Percentiles rank a stretch among this genome's conserved stretches.
phyloP scores from a whole-genome alignment of 2,113 vertebrate genomes.

The Psilopsiagon aymara region DNA sequence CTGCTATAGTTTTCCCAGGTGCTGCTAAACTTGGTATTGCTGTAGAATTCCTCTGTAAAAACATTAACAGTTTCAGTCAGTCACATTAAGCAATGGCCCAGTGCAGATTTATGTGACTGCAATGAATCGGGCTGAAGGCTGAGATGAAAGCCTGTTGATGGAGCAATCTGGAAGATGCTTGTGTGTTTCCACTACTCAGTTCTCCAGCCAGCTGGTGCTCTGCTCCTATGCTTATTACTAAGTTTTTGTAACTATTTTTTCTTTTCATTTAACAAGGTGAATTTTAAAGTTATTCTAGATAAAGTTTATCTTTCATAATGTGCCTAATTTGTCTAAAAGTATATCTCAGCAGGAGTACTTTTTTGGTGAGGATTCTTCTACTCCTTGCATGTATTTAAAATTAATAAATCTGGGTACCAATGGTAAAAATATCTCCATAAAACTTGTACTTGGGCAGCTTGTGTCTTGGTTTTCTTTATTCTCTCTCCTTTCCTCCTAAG shows the following conservation, averaged over 20 bases:
- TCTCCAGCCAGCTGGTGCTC: not conserved
- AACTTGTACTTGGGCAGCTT: not conserved
- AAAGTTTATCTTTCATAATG: not conserved
- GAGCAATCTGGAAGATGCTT: not conserved
- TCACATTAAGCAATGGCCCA: fast-evolving
- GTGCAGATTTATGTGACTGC: not conserved
- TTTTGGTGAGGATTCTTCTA: not conserved
- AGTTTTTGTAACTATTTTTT: not conserved
- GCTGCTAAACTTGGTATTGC: not conserved
- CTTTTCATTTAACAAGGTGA: not conserved
- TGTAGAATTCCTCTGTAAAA: not conserved
- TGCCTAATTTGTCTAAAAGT: not conserved
- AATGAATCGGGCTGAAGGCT: not conserved
- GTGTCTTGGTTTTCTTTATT: not conserved
- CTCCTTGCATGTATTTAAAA: not conserved
- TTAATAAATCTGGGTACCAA: not conserved
- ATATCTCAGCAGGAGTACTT: not conserved
- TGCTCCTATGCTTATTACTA: not conserved
- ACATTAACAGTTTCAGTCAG: not conserved
- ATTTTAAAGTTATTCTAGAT: not conserved
- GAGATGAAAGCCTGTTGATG: not conserved
- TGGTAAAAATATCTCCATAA: not conserved
- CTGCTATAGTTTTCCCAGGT: not conserved
- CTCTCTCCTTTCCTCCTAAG: not conserved
- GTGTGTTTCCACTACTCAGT: not conserved